Evolutionary conservation across 2,888 invertebrate genomes (phyloP).

Genomic region (Eretmocerus hayati): DNA sequence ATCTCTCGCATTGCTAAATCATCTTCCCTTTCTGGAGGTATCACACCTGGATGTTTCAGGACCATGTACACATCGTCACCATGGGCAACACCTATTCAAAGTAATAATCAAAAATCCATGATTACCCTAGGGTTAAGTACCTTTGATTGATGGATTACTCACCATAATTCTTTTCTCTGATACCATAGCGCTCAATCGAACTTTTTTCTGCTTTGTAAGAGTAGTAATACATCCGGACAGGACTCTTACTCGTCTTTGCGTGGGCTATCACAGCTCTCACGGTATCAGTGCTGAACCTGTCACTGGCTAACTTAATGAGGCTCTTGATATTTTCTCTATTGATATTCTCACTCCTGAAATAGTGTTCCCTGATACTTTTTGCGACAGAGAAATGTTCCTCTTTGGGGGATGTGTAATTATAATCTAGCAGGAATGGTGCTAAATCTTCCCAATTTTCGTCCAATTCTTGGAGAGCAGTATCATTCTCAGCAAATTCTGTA

Average conservation of each 20-base stretch:
- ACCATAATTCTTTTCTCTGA: slow-evolving; percentile 34
- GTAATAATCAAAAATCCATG: not conserved
- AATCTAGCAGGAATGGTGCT: slow-evolving; percentile 55
- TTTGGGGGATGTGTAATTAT: slow-evolving; percentile 50
- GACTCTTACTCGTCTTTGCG: slow-evolving; percentile 50
- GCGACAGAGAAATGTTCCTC: not conserved
- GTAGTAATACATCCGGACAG: slow-evolving; percentile 59
- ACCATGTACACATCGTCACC: slow-evolving; percentile 55
- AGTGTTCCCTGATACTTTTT: not conserved
- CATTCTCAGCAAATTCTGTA: slow-evolving; percentile 44
- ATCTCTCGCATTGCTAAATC: slow-evolving; percentile 52
- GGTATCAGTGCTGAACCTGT: slow-evolving; percentile 57
- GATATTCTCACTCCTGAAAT: slow-evolving; percentile 36
- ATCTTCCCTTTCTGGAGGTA: slow-evolving; percentile 42
- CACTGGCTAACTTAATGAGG: slow-evolving; percentile 54
- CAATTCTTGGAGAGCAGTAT: slow-evolving; percentile 48
- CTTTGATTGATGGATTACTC: not conserved
- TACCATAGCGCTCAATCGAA: slow-evolving; percentile 50
- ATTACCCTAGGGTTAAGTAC: not conserved
- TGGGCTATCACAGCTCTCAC: slow-evolving; percentile 56
- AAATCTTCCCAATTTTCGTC: slow-evolving; percentile 55
- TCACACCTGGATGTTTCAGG: slow-evolving; percentile 45
- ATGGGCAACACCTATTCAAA: slow-evolving; percentile 54
- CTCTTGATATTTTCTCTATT: slow-evolving; percentile 33
- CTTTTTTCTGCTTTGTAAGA: slow-evolving; percentile 54